Percentiles rank a stretch among this genome's conserved stretches.
These are phyloP conservation scores for Sebastes trivittatus DNA, from an alignment of 2,797 vertebrate species.

Conservation along the genomic window DNA sequence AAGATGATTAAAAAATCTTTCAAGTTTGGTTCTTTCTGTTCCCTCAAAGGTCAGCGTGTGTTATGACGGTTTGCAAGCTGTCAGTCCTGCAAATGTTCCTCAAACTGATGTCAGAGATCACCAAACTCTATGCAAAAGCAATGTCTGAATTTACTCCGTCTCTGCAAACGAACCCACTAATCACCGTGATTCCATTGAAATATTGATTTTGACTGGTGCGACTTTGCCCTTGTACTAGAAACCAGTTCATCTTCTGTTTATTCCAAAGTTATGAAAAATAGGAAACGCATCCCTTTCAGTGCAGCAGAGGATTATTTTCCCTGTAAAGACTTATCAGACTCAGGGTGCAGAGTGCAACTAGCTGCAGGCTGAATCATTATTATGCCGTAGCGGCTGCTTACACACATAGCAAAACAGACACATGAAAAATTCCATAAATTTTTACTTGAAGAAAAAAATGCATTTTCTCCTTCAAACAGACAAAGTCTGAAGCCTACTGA, in stretches of 20 bases:
- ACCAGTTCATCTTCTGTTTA: neutral
- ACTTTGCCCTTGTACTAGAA: neutral
- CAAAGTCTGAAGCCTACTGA: neutral
- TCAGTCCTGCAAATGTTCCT: neutral
- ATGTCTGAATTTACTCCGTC: neutral
- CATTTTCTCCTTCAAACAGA: neutral
- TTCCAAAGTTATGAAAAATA: constrained; percentile 4
- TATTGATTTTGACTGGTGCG: neutral
- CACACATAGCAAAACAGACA: neutral
- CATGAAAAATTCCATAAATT: neutral
- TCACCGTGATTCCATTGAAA: neutral
- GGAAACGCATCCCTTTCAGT: neutral
- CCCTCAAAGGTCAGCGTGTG: neutral
- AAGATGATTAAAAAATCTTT: neutral
- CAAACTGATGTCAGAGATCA: neutral
- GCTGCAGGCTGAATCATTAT: constrained; percentile 28
- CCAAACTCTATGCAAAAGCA: neutral
- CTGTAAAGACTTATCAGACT: constrained; percentile 11
- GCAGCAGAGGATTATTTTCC: constrained; percentile 16
- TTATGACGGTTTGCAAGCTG: neutral
- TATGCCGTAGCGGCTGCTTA: constrained; percentile 21
- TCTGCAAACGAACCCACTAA: neutral
- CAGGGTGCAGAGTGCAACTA: neutral
- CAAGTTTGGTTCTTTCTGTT: neutral
- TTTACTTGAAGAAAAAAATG: constrained; percentile 3